Conservation (phyloP, 1,140 invertebrate genomes). For the Drosophila virilis region DNA sequence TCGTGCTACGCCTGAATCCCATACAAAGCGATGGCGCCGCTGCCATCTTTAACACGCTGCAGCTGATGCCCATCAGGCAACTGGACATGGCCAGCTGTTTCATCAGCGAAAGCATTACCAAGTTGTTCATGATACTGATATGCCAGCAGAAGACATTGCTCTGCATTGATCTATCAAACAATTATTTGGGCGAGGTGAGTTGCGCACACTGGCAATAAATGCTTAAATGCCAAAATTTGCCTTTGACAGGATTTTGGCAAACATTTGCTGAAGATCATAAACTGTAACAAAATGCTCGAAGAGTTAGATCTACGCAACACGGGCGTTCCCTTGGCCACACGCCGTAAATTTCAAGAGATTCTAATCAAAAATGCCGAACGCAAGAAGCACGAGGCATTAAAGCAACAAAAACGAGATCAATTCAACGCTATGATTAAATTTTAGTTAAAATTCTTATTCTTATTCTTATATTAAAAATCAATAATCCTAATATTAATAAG, state of each 20-base stretch:
- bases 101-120: slow-evolving; percentile 67
- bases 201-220: accelerated
- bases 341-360: slow-evolving; percentile 64
- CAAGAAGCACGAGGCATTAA: slow-evolving; percentile 50
- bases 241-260: slow-evolving; percentile 65
- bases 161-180: slow-evolving; percentile 77
- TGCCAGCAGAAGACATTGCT: slow-evolving; percentile 64
- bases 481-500: not conserved
- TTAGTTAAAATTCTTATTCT: slow-evolving; percentile 5
- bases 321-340: slow-evolving; percentile 54
- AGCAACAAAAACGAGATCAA: slow-evolving; percentile 61
- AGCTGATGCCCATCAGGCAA: slow-evolving; percentile 60
- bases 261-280: slow-evolving; percentile 68
- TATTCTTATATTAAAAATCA: too few relatives aligned
- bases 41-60: slow-evolving; percentile 72
- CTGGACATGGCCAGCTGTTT: slow-evolving; percentile 72
- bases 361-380: slow-evolving; percentile 64
- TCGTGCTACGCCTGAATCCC: slow-evolving; percentile 77
- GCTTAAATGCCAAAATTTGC: not conserved
- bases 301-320: slow-evolving; percentile 74
- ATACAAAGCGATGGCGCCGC: slow-evolving; percentile 80
- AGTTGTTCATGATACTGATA: slow-evolving; percentile 74
- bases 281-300: slow-evolving; percentile 70
- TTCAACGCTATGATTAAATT: slow-evolving; percentile 65
- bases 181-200: slow-evolving; percentile 67